Conservation (phyloP, 2,888 invertebrate species). For the Phasia obesa region DNA sequence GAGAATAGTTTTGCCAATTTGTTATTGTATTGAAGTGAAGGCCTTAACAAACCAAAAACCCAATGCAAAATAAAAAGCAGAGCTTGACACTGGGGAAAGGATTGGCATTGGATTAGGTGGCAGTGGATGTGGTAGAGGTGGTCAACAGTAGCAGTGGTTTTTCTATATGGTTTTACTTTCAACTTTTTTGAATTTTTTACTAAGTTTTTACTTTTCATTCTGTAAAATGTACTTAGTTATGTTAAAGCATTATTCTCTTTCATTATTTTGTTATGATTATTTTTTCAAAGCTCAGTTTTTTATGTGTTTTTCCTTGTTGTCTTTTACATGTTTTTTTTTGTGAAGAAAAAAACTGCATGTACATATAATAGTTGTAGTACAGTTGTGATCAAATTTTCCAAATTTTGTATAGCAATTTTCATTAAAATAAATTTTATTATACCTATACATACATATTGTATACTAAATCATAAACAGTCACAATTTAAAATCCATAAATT, state of each 20-base stretch:
- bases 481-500: no score
- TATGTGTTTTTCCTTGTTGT: background rate
- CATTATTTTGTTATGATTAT: constrained; percentile 14
- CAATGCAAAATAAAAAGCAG: constrained; percentile 19
- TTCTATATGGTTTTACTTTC: constrained; percentile 14
- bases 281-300: constrained; percentile 10
- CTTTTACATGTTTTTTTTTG: background rate
- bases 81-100: constrained; percentile 60
- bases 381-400: constrained; percentile 29
- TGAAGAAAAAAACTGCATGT: background rate
- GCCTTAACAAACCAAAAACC: constrained; percentile 23
- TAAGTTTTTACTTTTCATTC: constrained; percentile 3
- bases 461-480: no score
- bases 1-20: constrained; percentile 22
- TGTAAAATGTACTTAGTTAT: background rate
- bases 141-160: constrained; percentile 34
- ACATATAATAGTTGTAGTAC: constrained; percentile 23
- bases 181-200: constrained; percentile 32
- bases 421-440: no score
- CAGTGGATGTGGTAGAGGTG: constrained; percentile 13
- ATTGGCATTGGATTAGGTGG: constrained; percentile 61
- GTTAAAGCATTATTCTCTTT: constrained; percentile 18
- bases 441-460: no score
- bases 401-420: no score
- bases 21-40: constrained; percentile 43